Conservation (phyloP, 2,797 vertebrate species). For the Falco concolor region DNA sequence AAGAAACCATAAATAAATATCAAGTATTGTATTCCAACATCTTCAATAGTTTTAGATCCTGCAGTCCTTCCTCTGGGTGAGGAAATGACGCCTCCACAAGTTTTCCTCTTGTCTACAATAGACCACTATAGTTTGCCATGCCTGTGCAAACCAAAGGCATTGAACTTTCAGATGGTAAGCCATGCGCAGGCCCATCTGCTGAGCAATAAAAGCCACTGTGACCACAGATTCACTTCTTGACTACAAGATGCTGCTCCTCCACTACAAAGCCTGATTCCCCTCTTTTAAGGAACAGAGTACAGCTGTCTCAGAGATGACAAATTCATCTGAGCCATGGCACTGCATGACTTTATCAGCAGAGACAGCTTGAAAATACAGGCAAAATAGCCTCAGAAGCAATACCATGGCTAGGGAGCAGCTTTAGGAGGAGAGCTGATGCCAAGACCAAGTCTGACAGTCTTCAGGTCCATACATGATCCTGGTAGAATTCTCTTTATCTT, state of each 20-base stretch:
- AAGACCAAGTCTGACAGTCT: background rate
- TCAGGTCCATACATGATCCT: background rate
- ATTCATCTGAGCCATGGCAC: background rate
- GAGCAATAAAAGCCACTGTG: background rate
- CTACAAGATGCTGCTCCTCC: background rate
- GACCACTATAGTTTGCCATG: background rate
- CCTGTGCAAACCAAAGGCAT: background rate
- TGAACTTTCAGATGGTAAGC: background rate
- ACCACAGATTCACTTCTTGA: background rate
- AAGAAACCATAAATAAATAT: conserved; percentile 16
- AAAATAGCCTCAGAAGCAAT: background rate
- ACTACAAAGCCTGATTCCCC: background rate
- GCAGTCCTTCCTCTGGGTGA: conserved; percentile 1
- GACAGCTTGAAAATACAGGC: background rate
- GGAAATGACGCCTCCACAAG: background rate
- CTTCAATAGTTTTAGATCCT: background rate
- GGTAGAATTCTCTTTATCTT: background rate
- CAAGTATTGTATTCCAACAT: background rate
- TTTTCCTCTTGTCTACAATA: background rate
- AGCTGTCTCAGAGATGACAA: background rate
- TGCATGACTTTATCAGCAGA: background rate
- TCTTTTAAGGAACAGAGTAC: background rate
- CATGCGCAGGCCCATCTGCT: background rate
- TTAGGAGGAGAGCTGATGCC: background rate
- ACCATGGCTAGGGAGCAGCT: background rate